A percentile compares a stretch with the other conserved stretches of the same genome.
Conservation (phyloP, 1,140 invertebrate genomes). For the Drosophila malerkotliana region DNA sequence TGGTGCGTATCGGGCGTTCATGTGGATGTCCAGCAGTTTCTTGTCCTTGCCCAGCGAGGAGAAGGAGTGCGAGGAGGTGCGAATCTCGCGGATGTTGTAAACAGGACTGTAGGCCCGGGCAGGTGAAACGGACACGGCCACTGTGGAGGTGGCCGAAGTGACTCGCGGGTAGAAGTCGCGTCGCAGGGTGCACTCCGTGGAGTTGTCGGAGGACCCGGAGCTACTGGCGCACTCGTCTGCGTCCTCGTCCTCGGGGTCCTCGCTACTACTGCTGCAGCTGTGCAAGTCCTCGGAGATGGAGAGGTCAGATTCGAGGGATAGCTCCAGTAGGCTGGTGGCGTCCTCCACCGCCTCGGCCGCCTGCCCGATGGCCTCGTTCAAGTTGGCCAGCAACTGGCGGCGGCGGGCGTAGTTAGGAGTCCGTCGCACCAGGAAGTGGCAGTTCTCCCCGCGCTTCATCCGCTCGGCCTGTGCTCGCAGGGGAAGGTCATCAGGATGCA, state of each 20-base stretch:
- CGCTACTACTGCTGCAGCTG: slow-evolving; percentile 69
- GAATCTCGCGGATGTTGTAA: slow-evolving; percentile 83
- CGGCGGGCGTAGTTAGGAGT: slow-evolving; percentile 88
- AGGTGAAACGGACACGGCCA: slow-evolving; percentile 14
- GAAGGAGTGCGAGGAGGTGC: slow-evolving; percentile 77
- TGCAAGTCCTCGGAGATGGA: slow-evolving; percentile 74
- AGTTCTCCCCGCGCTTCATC: slow-evolving; percentile 86
- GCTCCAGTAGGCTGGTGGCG: slow-evolving; percentile 62
- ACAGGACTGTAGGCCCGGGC: slow-evolving; percentile 73
- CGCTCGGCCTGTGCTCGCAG: slow-evolving; percentile 93
- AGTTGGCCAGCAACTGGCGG: slow-evolving; percentile 70
- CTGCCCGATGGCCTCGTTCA: slow-evolving; percentile 70
- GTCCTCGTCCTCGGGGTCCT: slow-evolving; percentile 70
- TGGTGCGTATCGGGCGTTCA: slow-evolving; percentile 67
- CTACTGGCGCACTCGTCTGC: slow-evolving; percentile 71
- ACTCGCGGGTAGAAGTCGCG: slow-evolving; percentile 53
- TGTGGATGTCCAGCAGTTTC: slow-evolving; percentile 78
- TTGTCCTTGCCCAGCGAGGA: slow-evolving; percentile 82
- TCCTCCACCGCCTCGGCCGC: slow-evolving; percentile 36
- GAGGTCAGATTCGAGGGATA: slow-evolving; percentile 70
- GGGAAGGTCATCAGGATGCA: slow-evolving; percentile 93
- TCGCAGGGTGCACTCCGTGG: slow-evolving; percentile 67
- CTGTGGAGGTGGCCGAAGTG: neutral
- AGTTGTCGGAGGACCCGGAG: slow-evolving; percentile 73
- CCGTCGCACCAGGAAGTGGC: slow-evolving; percentile 90